Conservation (phyloP, 23 tunicate genomes). For the Oikopleura dioica region DNA sequence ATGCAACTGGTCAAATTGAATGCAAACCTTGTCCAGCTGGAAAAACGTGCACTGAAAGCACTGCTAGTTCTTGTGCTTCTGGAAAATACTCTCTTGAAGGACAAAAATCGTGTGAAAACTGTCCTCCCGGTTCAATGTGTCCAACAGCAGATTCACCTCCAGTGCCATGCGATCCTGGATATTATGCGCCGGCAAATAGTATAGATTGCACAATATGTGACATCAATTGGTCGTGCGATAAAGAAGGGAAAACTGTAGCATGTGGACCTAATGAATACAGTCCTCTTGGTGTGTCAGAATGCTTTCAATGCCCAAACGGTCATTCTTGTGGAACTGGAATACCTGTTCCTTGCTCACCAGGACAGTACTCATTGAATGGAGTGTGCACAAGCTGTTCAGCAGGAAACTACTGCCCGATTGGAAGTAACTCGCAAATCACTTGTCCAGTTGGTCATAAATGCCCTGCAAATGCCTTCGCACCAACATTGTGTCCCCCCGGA, state of each 20-base stretch:
- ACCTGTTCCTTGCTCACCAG: background rate
- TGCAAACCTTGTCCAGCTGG: background rate
- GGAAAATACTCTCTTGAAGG: too few relatives aligned
- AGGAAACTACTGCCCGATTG: conserved; percentile 11
- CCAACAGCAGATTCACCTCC: too few relatives aligned
- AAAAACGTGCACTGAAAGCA: background rate
- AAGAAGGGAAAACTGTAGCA: too few relatives aligned
- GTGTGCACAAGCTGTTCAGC: background rate
- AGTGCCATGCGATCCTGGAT: too few relatives aligned
- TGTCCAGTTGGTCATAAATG: conserved; percentile 13
- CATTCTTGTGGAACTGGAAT: too few relatives aligned
- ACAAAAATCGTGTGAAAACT: too few relatives aligned
- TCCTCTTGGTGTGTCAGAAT: background rate
- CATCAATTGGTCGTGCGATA: too few relatives aligned
- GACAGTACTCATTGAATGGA: background rate
- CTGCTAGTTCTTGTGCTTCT: background rate
- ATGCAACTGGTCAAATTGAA: background rate
- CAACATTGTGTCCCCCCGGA: background rate
- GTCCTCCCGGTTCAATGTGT: too few relatives aligned
- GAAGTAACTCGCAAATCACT: background rate
- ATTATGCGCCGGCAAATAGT: too few relatives aligned
- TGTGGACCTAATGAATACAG: conserved; percentile 3
- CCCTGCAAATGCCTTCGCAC: too few relatives aligned
- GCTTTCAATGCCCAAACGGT: background rate
- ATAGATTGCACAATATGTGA: too few relatives aligned